Percentiles rank a stretch among this genome's conserved stretches.
These are phyloP conservation scores for Cremastinae sp. DNA, from an alignment of 2,888 invertebrate species.

Conservation along the genomic window DNA sequence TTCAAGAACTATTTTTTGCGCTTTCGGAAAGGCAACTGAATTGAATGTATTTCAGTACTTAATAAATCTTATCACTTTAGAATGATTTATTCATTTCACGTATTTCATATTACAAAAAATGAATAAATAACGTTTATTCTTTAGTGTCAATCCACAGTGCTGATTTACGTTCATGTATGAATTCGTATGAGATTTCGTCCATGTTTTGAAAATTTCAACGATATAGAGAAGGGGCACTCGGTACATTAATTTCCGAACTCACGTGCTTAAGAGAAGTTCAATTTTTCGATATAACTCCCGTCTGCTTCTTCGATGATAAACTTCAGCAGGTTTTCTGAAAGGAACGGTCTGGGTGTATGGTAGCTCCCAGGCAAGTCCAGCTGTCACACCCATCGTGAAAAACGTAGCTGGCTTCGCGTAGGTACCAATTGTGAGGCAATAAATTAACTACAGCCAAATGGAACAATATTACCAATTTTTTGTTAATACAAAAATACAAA, in stretches of 20 bases:
- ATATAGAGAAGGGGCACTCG: no score
- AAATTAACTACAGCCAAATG: conserved; percentile 81
- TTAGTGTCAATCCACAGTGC: no score
- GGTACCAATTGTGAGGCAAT: conserved; percentile 84
- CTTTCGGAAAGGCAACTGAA: no score
- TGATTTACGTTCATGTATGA: no score
- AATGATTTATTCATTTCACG: no score
- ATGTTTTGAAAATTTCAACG: no score
- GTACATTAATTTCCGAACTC: conserved; percentile 76
- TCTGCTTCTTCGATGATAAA: conserved; percentile 84
- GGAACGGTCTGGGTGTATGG: conserved; percentile 83
- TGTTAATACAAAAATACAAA: background rate
- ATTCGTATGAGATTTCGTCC: no score
- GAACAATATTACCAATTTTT: background rate
- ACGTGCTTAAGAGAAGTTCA: conserved; percentile 84
- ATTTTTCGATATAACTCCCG: conserved; percentile 84
- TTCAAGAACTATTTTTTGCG: no score
- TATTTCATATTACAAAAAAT: no score
- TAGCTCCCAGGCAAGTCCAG: conserved; percentile 89
- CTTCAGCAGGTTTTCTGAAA: conserved; percentile 78
- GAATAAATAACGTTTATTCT: no score
- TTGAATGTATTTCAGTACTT: no score
- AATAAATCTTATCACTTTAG: no score
- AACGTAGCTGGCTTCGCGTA: conserved; percentile 82
- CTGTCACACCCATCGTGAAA: conserved; percentile 87